Evolutionary conservation across 2,888 invertebrate genomes (phyloP).

Genomic region (Ennomos erosarius): DNA sequence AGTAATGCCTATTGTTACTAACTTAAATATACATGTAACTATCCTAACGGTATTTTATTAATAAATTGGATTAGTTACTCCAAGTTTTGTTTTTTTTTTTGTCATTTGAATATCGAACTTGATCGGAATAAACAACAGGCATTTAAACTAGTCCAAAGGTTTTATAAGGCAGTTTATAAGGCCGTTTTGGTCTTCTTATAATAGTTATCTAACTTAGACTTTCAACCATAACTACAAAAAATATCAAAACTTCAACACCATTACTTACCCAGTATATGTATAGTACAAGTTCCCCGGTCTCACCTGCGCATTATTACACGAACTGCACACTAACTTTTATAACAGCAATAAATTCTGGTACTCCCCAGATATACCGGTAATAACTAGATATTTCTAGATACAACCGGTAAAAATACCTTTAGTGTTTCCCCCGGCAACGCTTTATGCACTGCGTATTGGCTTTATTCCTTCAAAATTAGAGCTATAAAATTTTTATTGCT

Average conservation of each 20-base stretch:
- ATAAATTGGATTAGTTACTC: too few relatives aligned
- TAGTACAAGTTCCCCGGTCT: conserved; percentile 24
- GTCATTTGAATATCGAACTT: too few relatives aligned
- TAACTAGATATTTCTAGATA: conserved; percentile 56
- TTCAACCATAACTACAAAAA: conserved; percentile 16
- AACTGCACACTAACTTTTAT: conserved; percentile 70
- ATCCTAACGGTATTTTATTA: too few relatives aligned
- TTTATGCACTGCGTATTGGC: conserved; percentile 51
- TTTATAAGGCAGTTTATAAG: too few relatives aligned
- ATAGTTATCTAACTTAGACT: neutral
- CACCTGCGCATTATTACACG: conserved; percentile 67
- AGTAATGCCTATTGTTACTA: too few relatives aligned
- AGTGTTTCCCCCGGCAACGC: conserved; percentile 40
- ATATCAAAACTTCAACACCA: conserved; percentile 12
- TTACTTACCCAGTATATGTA: conserved; percentile 12
- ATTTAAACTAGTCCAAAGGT: too few relatives aligned
- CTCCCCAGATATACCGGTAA: conserved; percentile 41
- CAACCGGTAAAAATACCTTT: conserved; percentile 54
- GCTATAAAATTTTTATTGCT: conserved; percentile 66
- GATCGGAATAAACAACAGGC: too few relatives aligned
- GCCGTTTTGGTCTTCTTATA: too few relatives aligned
- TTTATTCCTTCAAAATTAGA: conserved; percentile 61
- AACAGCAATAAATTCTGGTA: conserved; percentile 66
- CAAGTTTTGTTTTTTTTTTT: too few relatives aligned
- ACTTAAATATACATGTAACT: too few relatives aligned